These are phyloP conservation scores for Apamea monoglypha DNA, from an alignment of 2,888 invertebrate genomes.

Conservation along the genomic window DNA sequence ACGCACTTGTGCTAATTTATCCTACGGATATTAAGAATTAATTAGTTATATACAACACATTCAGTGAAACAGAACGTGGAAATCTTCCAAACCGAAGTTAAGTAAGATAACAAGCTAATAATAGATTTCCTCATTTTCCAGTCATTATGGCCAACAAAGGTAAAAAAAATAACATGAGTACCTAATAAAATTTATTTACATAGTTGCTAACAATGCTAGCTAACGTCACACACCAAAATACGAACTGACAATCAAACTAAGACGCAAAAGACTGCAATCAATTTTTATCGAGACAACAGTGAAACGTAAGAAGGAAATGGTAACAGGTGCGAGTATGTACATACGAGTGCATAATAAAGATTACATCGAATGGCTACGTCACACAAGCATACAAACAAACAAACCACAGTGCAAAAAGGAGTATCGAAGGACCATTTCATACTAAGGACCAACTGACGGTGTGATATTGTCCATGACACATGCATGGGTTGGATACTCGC, in stretches of 20 bases:
- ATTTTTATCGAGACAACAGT: slow-evolving; percentile 18
- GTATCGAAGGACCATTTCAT: slow-evolving; percentile 3
- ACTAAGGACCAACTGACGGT: not conserved
- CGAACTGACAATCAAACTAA: not conserved
- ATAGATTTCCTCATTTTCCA: not conserved
- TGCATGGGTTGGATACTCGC: too few species aligned
- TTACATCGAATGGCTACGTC: slow-evolving; percentile 32
- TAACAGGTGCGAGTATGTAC: slow-evolving; percentile 35
- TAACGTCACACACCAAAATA: slow-evolving; percentile 2
- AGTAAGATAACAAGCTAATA: not conserved
- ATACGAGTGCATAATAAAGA: slow-evolving; percentile 16
- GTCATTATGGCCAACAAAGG: slow-evolving; percentile 3
- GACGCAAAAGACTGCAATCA: slow-evolving; percentile 25
- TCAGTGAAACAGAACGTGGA: not conserved
- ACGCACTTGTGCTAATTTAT: not conserved
- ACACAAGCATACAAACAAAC: slow-evolving; percentile 21
- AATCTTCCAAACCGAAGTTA: not conserved
- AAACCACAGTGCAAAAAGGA: not conserved
- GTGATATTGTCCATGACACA: not conserved
- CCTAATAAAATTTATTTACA: slow-evolving; percentile 4
- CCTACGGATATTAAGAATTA: not conserved
- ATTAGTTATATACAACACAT: too few species aligned
- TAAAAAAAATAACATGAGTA: slow-evolving; percentile 6
- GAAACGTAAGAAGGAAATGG: slow-evolving; percentile 36
- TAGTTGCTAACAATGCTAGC: not conserved